Base-by-base conservation (phyloP, 2,113 vertebrate genomes). In the Lagopus muta region DNA sequence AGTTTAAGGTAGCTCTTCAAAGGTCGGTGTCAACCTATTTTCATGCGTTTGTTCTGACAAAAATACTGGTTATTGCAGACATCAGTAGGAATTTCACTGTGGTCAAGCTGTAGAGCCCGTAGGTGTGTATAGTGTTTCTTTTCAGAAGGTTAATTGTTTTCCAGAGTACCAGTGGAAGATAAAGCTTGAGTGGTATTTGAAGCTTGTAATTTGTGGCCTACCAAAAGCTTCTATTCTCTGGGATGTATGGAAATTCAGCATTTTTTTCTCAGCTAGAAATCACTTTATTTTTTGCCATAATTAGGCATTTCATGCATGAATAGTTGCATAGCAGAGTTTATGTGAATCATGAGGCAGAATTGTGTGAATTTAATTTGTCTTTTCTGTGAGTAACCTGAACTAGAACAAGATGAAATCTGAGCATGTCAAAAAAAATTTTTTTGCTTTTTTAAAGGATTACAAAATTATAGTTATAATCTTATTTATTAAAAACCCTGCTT, bases 401-500 rank as follows among this genome's bases (percentile, higher is more conserved):
- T 76, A 32, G 65, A 89, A 48, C 8, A 90, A 40, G 78, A 91
- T 80, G 30, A 93, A 67, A 75, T 64, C 15, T 43, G 54, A 83
- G 83, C 60, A 25, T 90, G 67, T 95, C 92, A 96, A 93, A 75
- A 88, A 93, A 97, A 83, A 91, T 90, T 90, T 64, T 64, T 64
- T 86, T 95, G 96, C 95, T 97, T 98, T 98, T 98, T 98, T 98
- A 96, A 96, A 96, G 87, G 86, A 93, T 93, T 97, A 92, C 92
- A 95, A 50, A 89, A 94, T 97, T 97, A 97, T 96, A 97, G 94
- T 92, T 82, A 72, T 97, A 96, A 95, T 97, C 94, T 95, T 94
- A 96, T 97, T 97, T 97, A 96, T 97, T 97, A 91, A 92, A 95
- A 87, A 57, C 20, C 86, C 94, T 98, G 95, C 93, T 95, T 97